Conservation (phyloP, 2,888 invertebrate genomes). For the Lepidonotus clava region DNA sequence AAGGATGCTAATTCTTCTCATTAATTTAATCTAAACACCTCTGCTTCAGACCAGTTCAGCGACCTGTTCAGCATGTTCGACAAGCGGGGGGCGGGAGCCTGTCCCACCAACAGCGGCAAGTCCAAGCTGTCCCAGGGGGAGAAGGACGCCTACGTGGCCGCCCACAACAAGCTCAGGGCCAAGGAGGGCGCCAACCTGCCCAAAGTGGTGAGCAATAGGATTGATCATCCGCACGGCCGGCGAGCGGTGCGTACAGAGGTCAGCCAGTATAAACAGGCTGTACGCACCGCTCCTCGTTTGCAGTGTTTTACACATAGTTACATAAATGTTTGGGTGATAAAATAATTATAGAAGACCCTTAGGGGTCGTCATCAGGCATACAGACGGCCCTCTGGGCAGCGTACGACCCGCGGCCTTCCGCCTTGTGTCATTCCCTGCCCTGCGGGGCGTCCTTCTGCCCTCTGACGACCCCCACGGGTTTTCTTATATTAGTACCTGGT, state of each 20-base stretch:
- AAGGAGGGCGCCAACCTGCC: conserved; percentile 35
- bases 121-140: conserved; percentile 13
- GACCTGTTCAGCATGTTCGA: conserved; percentile 20
- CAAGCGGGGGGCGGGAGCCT: neutral
- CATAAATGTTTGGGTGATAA: neutral
- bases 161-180: conserved; percentile 2
- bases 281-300: neutral
- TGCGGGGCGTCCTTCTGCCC: too few relatives aligned
- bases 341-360: neutral
- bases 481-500: too few relatives aligned
- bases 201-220: neutral
- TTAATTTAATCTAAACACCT: too few relatives aligned
- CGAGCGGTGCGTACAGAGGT: too few relatives aligned
- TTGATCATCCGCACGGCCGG: neutral
- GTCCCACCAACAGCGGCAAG: conserved; percentile 25
- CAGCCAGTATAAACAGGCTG: too few relatives aligned
- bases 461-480: too few relatives aligned
- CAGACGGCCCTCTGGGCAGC: too few relatives aligned
- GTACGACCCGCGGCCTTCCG: too few relatives aligned
- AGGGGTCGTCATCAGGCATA: too few relatives aligned
- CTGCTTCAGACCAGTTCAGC: neutral
- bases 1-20: too few relatives aligned
- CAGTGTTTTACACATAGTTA: neutral
- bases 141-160: conserved; percentile 12
- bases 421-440: too few relatives aligned